Evolutionary conservation across 2,888 invertebrate genomes (phyloP), one percentile per base, ranked within the genome.

Genomic region (Tenthredo livida): DNA sequence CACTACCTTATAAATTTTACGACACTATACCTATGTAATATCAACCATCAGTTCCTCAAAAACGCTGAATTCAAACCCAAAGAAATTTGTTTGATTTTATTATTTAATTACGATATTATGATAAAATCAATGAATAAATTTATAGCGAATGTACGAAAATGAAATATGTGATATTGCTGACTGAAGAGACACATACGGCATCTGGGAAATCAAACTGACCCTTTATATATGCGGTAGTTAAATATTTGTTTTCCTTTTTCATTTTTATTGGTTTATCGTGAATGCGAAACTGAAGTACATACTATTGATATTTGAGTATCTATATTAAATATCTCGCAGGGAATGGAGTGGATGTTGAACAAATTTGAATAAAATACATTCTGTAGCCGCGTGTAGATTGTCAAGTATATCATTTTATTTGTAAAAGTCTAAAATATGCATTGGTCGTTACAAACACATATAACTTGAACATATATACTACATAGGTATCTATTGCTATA

Each of bases 401-500:
- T 50, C 50, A 61, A 61, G 10, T 40, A 70, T 70, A 70, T 37
- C 37, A 70, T 47, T 75, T 75, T 75, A 75, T 75, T 75, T 75
- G 40, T 12, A 75, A 75, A 75, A 40, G 47, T 21, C 25, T 47
- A 75, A 75, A 75, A 75, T 75, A 21, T 75, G 7, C 29, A 40
- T 75, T 75, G 7, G 1, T 61, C 17, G 58, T 58, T 75, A 70
- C 75, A 75, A 75, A 75, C 25, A 47, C 37, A 73, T 37, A 47
- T 37, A 47, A 47, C 47, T 47, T 15, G 0, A 9, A 33, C 40
- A 47, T 47, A n/a, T n/a, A n/a, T n/a, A n/a, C 3, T 37, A 37
- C 37, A 37, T 37, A 37, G 2, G 4, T 47, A 47, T 47, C 47
- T 47, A 47, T 47, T 47, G 15, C 47, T 47, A 47, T 47, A 47